A percentile compares a stretch with the other conserved stretches of the same genome.
Evolutionary conservation across 2,113 vertebrate genomes (phyloP).

Genomic region (Pterophyllum scalare): DNA sequence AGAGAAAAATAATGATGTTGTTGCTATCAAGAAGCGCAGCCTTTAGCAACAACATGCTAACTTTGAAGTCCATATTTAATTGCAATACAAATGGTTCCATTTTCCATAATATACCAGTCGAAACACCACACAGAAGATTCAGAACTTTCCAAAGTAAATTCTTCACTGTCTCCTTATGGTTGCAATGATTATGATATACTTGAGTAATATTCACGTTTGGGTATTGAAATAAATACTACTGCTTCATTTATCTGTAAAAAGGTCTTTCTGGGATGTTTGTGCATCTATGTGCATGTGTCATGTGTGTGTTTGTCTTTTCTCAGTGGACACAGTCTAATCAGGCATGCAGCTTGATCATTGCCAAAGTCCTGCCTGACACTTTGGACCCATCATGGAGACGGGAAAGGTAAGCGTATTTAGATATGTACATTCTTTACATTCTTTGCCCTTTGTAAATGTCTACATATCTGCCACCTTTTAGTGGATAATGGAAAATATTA

Average conservation of each 20-base stretch:
- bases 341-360: conserved; percentile 66
- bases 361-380: conserved; percentile 36
- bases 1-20: background rate
- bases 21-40: background rate
- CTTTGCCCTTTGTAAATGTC: background rate
- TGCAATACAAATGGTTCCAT: background rate
- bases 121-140: background rate
- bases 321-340: conserved; percentile 67
- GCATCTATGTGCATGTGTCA: background rate
- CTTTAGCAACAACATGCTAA: background rate
- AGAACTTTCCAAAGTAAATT: background rate
- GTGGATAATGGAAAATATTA: background rate
- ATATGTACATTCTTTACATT: background rate
- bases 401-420: conserved; percentile 70
- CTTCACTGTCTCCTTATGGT: background rate
- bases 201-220: background rate
- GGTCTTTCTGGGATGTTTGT: background rate
- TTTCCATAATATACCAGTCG: background rate
- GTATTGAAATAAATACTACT: background rate
- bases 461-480: background rate
- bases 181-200: background rate
- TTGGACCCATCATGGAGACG: conserved; percentile 70
- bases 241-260: background rate
- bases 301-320: conserved; percentile 24
- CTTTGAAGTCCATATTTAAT: background rate